Base-by-base conservation (phyloP, 2,113 vertebrate species). In the Triplophysa rosa region DNA sequence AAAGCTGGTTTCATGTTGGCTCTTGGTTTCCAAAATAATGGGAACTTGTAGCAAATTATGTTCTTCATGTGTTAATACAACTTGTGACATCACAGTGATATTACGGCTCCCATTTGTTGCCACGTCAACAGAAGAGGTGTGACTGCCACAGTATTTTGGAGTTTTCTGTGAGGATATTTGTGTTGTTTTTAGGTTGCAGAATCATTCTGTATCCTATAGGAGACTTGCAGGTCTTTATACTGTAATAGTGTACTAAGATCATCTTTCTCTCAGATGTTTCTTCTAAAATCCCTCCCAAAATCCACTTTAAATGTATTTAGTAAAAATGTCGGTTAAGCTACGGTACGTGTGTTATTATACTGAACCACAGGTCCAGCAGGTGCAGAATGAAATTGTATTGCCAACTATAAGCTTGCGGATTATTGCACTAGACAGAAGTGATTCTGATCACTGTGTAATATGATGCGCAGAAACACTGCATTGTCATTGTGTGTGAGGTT, bases 381-480 rank as follows among this genome's bases (percentile, higher is more conserved):
- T 29, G 29, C 71, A 74, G 58, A 74, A 40, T 5, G 29, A 74
- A 47, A 56, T 37, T 40, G 19, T 21, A 47, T 42, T 72, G 7
- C 78, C 82, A 17, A 14, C 5, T 10, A 0, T 59, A 26, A 73
- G 54, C 23, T 29, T 40, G 1, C 2, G 8, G 0, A 40, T 58
- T 72, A 58, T 80, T 80, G 67, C 64, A 45, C 29, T 13, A 69
- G 29, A 33, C 42, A 23, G 26, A 71, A 13, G 17, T 8, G 24
- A 21, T 66, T 24, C 19, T 29, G 49, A 67, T 8, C 64, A 58
- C 13, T 77, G 63, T 77, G 64, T 56, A 17, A 67, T 58, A 65
- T 13, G 63, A 64, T 58, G 64, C 75, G 67, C 75, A 77, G 63
- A 77, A 77, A 77, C 59, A 67, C 63, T 7, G 47, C 75, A 17